phyloP scores from a whole-genome alignment of 2,113 vertebrate species.

The Corythornis vintsioides region DNA sequence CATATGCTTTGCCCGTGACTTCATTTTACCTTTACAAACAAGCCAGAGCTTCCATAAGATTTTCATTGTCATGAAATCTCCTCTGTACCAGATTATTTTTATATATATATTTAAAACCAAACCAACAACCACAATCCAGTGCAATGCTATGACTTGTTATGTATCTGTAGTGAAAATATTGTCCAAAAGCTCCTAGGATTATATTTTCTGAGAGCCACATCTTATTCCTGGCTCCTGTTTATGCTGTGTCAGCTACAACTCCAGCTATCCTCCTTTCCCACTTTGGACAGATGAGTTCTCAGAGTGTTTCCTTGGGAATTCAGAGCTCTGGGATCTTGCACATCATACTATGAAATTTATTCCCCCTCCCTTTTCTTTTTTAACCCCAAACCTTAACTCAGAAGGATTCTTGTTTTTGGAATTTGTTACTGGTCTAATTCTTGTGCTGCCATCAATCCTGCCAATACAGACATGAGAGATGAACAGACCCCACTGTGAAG shows the following conservation, averaged over 20 bases:
- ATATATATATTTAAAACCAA: background rate
- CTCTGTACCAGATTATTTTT: background rate
- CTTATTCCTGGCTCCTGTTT: background rate
- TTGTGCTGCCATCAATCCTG: background rate
- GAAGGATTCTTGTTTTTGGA: background rate
- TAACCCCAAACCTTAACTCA: background rate
- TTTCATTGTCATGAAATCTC: background rate
- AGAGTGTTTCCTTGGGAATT: background rate
- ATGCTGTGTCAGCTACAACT: background rate
- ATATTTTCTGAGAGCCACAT: background rate
- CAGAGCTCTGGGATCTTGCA: background rate
- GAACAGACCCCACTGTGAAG: background rate
- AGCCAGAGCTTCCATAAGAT: background rate
- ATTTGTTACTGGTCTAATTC: background rate
- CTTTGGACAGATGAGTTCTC: background rate
- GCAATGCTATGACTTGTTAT: background rate
- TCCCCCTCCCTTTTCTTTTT: background rate
- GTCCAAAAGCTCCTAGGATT: background rate
- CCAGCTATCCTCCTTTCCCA: background rate
- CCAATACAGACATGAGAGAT: background rate
- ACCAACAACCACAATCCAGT: background rate
- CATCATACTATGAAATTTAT: background rate
- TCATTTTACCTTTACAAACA: background rate
- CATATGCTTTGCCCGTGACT: background rate
- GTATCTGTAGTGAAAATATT: background rate